Evolutionary conservation across 2,888 invertebrate genomes (phyloP).

Genomic region (Agrotis ipsilon): DNA sequence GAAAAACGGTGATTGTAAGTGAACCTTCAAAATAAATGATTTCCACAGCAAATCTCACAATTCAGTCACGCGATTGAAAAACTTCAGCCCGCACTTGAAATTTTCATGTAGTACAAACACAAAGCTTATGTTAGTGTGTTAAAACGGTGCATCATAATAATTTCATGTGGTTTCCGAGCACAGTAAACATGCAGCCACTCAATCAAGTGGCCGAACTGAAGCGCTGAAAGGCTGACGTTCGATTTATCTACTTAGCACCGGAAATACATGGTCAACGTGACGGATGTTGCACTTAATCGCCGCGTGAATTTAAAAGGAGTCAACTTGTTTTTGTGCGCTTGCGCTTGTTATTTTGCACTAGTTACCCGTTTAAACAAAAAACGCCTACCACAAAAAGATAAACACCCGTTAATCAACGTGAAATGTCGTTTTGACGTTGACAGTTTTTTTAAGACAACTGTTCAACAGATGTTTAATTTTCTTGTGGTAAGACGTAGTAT

Average conservation of each 20-base stretch:
- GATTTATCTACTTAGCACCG: slow-evolving; percentile 25
- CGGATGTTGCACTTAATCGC: slow-evolving; percentile 10
- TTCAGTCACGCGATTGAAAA: slow-evolving; percentile 24
- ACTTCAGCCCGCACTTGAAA: slow-evolving; percentile 21
- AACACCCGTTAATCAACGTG: too few relatives aligned
- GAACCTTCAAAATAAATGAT: background rate
- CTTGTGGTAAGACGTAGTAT: too few relatives aligned
- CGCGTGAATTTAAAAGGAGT: slow-evolving; percentile 1
- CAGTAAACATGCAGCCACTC: slow-evolving; percentile 30
- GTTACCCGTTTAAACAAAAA: background rate
- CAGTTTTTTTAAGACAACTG: too few relatives aligned
- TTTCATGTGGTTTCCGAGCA: slow-evolving; percentile 32
- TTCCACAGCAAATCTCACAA: slow-evolving; percentile 26
- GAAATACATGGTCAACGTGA: slow-evolving; percentile 21
- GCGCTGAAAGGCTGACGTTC: slow-evolving; percentile 16
- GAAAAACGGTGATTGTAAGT: background rate
- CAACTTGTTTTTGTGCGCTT: background rate
- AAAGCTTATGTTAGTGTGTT: slow-evolving; percentile 32
- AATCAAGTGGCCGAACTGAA: slow-evolving; percentile 29
- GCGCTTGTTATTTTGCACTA: background rate
- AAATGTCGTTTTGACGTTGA: too few relatives aligned
- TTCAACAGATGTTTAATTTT: too few relatives aligned
- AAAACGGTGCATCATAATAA: slow-evolving; percentile 42
- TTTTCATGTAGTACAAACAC: slow-evolving; percentile 39
- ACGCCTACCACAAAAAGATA: too few relatives aligned